phyloP scores from a whole-genome alignment of 2,888 invertebrate species.

The Nemotelus nigrinus region DNA sequence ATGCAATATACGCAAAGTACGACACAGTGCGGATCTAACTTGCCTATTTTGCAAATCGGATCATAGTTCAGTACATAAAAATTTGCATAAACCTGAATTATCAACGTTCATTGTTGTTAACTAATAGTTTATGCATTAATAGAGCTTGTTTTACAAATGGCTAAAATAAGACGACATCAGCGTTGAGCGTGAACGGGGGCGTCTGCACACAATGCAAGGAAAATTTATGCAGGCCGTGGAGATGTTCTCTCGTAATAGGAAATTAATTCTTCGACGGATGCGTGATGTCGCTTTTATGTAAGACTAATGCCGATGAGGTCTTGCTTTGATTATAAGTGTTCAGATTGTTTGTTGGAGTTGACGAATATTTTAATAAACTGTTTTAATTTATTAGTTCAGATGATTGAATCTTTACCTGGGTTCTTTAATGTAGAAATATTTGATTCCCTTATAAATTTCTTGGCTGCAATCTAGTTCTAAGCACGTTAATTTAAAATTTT shows the following conservation, averaged over 20 bases:
- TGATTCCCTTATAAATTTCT: too few relatives aligned
- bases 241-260: constrained; percentile 36
- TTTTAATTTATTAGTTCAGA: not conserved
- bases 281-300: too few relatives aligned
- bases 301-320: too few relatives aligned
- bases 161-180: constrained; percentile 18
- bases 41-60: constrained; percentile 49
- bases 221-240: constrained; percentile 20
- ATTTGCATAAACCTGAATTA: constrained; percentile 42
- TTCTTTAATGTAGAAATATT: too few relatives aligned
- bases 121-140: constrained; percentile 45
- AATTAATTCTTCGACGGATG: constrained; percentile 32
- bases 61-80: constrained; percentile 48
- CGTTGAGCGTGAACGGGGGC: constrained; percentile 12
- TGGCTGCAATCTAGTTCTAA: too few relatives aligned
- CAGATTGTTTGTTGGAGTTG: not conserved
- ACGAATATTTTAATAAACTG: not conserved
- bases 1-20: not conserved
- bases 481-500: too few relatives aligned
- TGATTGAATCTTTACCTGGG: too few relatives aligned
- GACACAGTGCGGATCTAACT: not conserved
- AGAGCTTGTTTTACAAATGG: constrained; percentile 42
- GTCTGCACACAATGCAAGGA: constrained; percentile 5
- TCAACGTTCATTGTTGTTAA: constrained; percentile 43
- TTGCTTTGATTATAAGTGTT: not conserved